These are phyloP conservation scores for Ailurus styani DNA, from an alignment of 2,113 vertebrate species.

Conservation along the genomic window DNA sequence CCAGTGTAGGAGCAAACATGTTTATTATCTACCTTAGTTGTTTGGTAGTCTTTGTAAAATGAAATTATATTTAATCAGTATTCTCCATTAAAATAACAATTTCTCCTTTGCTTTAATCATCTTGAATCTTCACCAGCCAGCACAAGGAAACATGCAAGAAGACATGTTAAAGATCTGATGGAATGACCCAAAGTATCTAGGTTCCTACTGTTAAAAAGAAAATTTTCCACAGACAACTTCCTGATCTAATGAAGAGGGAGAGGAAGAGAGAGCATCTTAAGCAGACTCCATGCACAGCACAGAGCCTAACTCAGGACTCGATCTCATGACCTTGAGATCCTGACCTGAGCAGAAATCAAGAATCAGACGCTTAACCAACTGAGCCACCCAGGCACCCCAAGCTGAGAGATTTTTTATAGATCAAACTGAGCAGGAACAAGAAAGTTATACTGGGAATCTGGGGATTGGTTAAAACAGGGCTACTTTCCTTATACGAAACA, in stretches of 20 bases:
- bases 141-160: not conserved
- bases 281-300: not conserved
- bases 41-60: not conserved
- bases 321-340: not conserved
- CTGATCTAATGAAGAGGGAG: not conserved
- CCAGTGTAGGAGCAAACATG: not conserved
- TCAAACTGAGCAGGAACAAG: not conserved
- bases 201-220: not conserved
- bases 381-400: not conserved
- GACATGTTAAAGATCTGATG: not conserved
- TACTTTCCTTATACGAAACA: not conserved
- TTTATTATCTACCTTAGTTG: not conserved
- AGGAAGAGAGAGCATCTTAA: not conserved
- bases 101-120: not conserved
- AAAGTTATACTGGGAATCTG: not conserved
- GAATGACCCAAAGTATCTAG: not conserved
- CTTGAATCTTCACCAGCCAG: not conserved
- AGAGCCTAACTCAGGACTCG: not conserved
- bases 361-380: not conserved
- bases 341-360: not conserved
- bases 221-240: not conserved
- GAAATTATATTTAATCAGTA: not conserved
- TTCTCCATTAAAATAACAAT: slow-evolving; percentile 11
- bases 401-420: not conserved
- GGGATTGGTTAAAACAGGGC: not conserved